Percentiles rank a stretch among this genome's conserved stretches.
Evolutionary conservation across 1,140 invertebrate species (phyloP).

Genomic region (Aphelinus certus): DNA sequence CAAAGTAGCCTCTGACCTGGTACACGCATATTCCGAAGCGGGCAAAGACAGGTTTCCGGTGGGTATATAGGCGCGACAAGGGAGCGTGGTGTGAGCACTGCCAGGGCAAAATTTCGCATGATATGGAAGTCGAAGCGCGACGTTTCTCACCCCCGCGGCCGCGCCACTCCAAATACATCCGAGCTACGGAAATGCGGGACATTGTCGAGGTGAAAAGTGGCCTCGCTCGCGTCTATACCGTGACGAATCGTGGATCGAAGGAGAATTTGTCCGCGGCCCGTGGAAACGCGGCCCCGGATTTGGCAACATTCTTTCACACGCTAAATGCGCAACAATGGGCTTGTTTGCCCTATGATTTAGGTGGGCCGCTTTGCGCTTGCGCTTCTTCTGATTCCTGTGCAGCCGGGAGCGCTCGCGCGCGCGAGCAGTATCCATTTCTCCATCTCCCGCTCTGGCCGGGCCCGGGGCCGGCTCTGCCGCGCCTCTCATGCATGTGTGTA

Average conservation of each 20-base stretch:
- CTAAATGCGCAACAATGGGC: conserved; percentile 61
- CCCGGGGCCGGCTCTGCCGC: too few species aligned
- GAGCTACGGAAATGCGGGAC: background rate
- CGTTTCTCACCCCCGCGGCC: conserved; percentile 11
- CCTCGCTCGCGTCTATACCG: too few species aligned
- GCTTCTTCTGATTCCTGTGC: background rate
- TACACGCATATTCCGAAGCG: too few species aligned
- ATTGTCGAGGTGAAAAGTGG: background rate
- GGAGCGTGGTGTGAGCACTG: conserved; percentile 12
- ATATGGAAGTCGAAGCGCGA: background rate
- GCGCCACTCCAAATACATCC: background rate
- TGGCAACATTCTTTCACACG: conserved; percentile 61
- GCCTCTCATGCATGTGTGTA: conserved; percentile 2
- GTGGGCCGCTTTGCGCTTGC: conserved; percentile 42
- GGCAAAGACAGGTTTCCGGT: too few species aligned
- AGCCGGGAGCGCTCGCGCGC: background rate
- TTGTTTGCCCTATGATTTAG: conserved; percentile 63
- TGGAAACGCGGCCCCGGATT: background rate
- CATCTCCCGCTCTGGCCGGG: conserved; percentile 7
- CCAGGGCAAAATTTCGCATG: conserved; percentile 15
- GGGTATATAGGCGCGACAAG: too few species aligned
- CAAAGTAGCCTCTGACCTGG: too few species aligned
- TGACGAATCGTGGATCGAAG: too few species aligned
- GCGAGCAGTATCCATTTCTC: conserved; percentile 42
- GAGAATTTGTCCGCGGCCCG: too few species aligned